Base-by-base conservation (phyloP, 53 echinoderm and acorn worm species). In the Echinometra lucunter region DNA sequence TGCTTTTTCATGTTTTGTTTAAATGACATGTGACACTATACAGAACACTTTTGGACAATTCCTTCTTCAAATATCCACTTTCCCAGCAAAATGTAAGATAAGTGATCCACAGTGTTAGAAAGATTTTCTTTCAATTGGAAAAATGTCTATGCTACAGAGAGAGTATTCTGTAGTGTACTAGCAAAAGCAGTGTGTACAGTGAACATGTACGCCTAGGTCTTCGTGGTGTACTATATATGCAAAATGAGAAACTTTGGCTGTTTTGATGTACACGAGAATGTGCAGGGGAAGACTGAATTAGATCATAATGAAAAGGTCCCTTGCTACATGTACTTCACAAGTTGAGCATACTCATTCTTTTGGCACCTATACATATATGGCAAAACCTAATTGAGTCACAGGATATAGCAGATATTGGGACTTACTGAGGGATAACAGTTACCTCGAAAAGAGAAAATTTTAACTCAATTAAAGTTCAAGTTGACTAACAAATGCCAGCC, bases 361-460 rank as follows among this genome's bases (percentile, higher is more conserved):
- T 90, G 90, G 90, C 90, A 60, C 90, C 66, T 90, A 88, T n/a
- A n/a, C n/a, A n/a, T n/a, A n/a, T n/a, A n/a, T 17, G 40, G 19
- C 42, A 45, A 49, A 85, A 9, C 58, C 17, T 90, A 42, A 90
- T 60, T 90, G 90, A 90, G 58, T 90, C 90, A 90, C 90, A 90
- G 90, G 90, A 90, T 90, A 66, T 40, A 38, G 63, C 90, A 58
- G 37, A 90, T 90, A 90, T 90, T 85, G 27, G 49, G 85, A 85
- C 47, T 85, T 85, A 85, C 49, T 45, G n/a, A 27, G 49, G 85
- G 85, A 49, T 47, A 85, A 85, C 85, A 85, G 85, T 49, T 49
- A 85, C 85, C 85, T 49, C 37, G 28, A 47, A 85, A 85, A 8
- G 19, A 49, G 28, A 12, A 45, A 27, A 47, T 49, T 6, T n/a